Percentiles rank a stretch among this genome's conserved stretches.
Evolutionary conservation across 2,888 invertebrate species (phyloP).

Genomic region (Sacculina carcini): DNA sequence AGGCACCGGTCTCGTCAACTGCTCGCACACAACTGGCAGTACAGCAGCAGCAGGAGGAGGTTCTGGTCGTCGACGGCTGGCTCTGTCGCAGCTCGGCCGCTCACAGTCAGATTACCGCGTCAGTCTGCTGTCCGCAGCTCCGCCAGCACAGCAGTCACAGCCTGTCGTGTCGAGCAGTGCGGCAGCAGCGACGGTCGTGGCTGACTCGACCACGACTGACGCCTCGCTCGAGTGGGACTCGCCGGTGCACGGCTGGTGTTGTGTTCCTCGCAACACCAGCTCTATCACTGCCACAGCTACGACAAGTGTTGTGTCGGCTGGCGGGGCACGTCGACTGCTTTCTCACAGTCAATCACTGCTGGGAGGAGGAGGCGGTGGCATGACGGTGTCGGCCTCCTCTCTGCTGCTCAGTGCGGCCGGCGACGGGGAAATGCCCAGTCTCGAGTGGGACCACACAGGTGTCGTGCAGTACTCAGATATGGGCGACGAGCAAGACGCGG

Average conservation of each 20-base stretch:
- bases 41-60: not conserved
- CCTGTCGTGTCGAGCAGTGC: constrained; percentile 12
- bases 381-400: not conserved
- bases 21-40: too few species aligned
- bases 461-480: constrained; percentile 9
- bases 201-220: constrained; percentile 9
- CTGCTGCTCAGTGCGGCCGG: not conserved
- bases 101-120: not conserved
- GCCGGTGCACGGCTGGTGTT: constrained; percentile 12
- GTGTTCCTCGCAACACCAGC: not conserved
- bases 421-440: constrained; percentile 11
- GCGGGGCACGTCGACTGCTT: not conserved
- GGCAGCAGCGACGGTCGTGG: constrained; percentile 8
- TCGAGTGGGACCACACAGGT: constrained; percentile 13
- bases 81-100: too few species aligned
- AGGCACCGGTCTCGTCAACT: too few species aligned
- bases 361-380: too few species aligned
- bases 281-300: too few species aligned
- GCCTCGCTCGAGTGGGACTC: constrained; percentile 14
- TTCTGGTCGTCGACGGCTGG: too few species aligned
- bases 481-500: not conserved
- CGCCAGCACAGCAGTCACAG: constrained; percentile 4
- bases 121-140: not conserved
- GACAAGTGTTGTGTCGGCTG: too few species aligned
- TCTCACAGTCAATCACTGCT: not conserved